Conservation (phyloP, 2,113 vertebrate genomes). For the Butorides virescens region DNA sequence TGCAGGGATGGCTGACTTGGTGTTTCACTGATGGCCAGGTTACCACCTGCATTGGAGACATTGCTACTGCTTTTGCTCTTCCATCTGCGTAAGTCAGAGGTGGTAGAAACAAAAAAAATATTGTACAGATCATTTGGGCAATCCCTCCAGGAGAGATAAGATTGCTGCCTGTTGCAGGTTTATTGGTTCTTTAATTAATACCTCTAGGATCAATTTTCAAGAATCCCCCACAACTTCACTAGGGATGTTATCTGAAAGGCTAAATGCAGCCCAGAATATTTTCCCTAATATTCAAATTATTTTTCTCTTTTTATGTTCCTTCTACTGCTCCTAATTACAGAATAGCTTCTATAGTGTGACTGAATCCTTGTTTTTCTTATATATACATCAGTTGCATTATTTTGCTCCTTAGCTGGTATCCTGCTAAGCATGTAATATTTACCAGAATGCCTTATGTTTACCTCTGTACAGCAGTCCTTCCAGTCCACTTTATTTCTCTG, state of each 20-base stretch:
- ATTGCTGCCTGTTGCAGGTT: neutral
- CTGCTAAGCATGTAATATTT: neutral
- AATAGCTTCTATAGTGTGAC: neutral
- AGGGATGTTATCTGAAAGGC: neutral
- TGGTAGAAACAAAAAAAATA: neutral
- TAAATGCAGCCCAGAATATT: neutral
- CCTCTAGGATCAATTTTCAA: conserved; percentile 22
- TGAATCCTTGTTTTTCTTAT: neutral
- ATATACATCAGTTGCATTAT: neutral
- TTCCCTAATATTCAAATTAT: neutral
- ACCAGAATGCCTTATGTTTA: neutral
- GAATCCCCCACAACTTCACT: neutral
- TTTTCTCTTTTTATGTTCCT: conserved; percentile 34
- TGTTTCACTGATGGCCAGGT: fast-evolving
- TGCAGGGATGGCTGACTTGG: neutral
- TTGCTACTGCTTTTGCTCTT: neutral
- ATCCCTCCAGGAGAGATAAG: neutral
- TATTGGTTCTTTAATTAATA: conserved; percentile 38
- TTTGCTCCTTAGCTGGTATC: neutral
- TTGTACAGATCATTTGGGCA: neutral
- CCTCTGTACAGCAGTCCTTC: neutral
- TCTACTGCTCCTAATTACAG: conserved; percentile 24
- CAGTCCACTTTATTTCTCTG: neutral
- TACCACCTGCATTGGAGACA: neutral
- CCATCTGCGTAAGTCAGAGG: neutral